Base-by-base conservation (phyloP, 2,888 invertebrate genomes). In the Agrochola lota region DNA sequence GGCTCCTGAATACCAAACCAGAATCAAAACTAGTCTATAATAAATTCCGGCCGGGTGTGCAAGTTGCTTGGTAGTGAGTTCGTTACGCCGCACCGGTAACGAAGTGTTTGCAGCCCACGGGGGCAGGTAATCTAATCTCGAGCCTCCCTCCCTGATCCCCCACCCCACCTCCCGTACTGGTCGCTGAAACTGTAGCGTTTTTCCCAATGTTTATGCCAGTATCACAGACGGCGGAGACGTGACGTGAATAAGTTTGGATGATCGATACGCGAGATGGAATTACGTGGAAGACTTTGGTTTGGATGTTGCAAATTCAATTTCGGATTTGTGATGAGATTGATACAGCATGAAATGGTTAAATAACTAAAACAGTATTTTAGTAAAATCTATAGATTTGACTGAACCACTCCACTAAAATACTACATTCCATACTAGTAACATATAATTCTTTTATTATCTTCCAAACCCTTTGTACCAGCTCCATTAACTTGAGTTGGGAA, bases 21-120 rank as follows among this genome's bases (percentile, higher is more conserved):
- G 74, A 78, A 84, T 80, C 68, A 75, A 80, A 84, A 74, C 84
- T 79, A 85, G 85, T 75, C 46, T 78, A 74, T 85, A 87, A 83
- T 84, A 84, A 87, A 88, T 84, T 84, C 81, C 72, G 63, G 75
- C 52, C 71, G 80, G 81, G 81, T 78, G 85, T 69, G 83, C 78
- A 85, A 83, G 77, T 81, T 80, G 64, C 80, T 81, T 72, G 77
- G 75, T 77, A 80, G 64, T 83, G 88, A 91, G 91, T 94, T 95
- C 93, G 93, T 94, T 94, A 94, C 92, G 78, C 74, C 82, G 80
- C 71, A 84, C 86, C 89, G 85, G 93, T 95, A 95, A 95, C 95
- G 95, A 96, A 95, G 94, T 96, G 96, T 96, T 96, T 96, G 95
- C 94, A 92, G 91, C 94, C 93, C 92, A 92, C 92, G 94, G 95